phyloP scores from a whole-genome alignment of 2,888 invertebrate species.

The Xylophagus ater region DNA sequence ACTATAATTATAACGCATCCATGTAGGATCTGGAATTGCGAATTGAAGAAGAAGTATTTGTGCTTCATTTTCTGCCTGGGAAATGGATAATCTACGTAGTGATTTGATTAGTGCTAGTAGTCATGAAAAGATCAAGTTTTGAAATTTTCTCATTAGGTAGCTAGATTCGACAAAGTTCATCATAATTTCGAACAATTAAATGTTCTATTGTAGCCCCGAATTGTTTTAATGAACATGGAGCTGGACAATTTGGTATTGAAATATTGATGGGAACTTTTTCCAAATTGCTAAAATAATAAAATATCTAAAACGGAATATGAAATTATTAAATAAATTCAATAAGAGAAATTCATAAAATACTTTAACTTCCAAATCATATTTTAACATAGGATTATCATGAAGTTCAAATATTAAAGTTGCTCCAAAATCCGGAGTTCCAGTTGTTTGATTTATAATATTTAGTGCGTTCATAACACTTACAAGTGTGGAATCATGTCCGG shows the following conservation, averaged over 20 bases:
- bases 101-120: too few species aligned
- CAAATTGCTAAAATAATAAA: too few species aligned
- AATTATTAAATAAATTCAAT: too few species aligned
- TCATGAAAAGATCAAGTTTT: too few species aligned
- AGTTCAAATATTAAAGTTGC: slow-evolving; percentile 57
- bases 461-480: slow-evolving; percentile 57
- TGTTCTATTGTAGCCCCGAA: neutral
- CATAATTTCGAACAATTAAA: neutral
- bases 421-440: slow-evolving; percentile 55
- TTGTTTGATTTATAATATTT: slow-evolving; percentile 44
- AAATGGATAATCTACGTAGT: too few species aligned
- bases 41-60: too few species aligned
- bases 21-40: too few species aligned
- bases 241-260: slow-evolving; percentile 2
- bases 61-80: too few species aligned
- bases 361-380: slow-evolving; percentile 40
- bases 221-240: slow-evolving; percentile 1
- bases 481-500: slow-evolving; percentile 65
- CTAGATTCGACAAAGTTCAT: slow-evolving; percentile 1
- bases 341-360: slow-evolving; percentile 29
- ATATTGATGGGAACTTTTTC: too few species aligned
- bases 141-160: too few species aligned
- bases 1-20: too few species aligned
- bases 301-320: too few species aligned
- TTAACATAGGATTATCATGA: slow-evolving; percentile 36